Conservation (phyloP, 2,797 vertebrate species). For the Hoplostethus mediterraneus region DNA sequence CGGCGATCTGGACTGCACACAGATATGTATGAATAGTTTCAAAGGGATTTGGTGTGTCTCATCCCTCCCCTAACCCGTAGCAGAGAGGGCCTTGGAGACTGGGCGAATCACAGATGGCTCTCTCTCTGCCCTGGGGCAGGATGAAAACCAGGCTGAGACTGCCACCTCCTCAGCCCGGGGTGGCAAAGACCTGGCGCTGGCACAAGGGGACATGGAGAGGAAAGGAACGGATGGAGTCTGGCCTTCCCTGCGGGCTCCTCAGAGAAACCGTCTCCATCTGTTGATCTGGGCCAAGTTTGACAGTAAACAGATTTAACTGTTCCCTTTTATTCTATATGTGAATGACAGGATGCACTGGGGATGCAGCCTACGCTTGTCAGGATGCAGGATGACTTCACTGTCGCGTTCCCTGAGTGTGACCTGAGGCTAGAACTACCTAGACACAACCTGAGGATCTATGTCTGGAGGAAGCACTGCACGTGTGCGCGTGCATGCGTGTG, state of each 20-base stretch:
- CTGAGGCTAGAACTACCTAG: no score
- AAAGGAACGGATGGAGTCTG: slow-evolving; percentile 42
- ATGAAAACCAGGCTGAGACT: slow-evolving; percentile 57
- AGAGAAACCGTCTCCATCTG: slow-evolving; percentile 73
- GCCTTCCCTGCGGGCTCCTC: slow-evolving; percentile 63
- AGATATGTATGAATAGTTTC: slow-evolving; percentile 18
- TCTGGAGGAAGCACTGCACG: no score
- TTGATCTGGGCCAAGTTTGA: slow-evolving; percentile 69
- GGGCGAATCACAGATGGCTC: slow-evolving; percentile 73
- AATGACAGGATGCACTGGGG: not conserved
- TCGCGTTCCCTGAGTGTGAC: slow-evolving; percentile 3
- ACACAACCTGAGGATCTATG: no score
- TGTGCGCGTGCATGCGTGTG: not conserved
- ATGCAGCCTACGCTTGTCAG: not conserved
- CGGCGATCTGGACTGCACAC: not conserved
- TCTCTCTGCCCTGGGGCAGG: slow-evolving; percentile 47
- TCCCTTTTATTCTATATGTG: slow-evolving; percentile 35
- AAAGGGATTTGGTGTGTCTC: slow-evolving; percentile 22
- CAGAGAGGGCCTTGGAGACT: slow-evolving; percentile 40
- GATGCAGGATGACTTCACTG: slow-evolving; percentile 14
- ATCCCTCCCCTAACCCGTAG: slow-evolving; percentile 7
- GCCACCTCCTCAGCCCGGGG: slow-evolving; percentile 68
- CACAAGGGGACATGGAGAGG: slow-evolving; percentile 42
- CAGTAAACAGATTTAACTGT: slow-evolving; percentile 49
- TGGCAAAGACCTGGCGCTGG: slow-evolving; percentile 67